These are phyloP conservation scores for Myathropa florea DNA, from an alignment of 2,888 invertebrate species.

Conservation along the genomic window DNA sequence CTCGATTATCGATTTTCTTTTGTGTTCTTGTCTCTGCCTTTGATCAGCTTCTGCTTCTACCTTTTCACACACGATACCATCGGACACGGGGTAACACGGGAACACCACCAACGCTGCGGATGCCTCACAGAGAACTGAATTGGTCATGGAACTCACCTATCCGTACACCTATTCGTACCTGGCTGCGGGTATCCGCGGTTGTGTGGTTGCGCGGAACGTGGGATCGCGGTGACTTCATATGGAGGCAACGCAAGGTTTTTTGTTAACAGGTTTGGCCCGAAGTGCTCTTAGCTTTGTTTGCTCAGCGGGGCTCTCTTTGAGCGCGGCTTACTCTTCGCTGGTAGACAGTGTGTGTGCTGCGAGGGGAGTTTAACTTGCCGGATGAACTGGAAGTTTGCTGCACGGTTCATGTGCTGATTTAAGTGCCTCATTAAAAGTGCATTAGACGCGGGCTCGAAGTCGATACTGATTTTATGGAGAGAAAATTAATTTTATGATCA, in stretches of 20 bases:
- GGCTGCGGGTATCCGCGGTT: conserved; percentile 1
- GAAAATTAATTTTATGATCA: neutral
- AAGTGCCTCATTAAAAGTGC: neutral
- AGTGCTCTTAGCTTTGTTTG: neutral
- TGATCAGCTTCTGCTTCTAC: neutral
- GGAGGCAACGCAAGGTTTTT: conserved; percentile 30
- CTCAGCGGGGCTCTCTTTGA: neutral
- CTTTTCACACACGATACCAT: neutral
- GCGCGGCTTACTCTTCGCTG: conserved; percentile 3
- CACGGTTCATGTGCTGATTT: neutral
- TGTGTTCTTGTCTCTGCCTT: conserved; percentile 18
- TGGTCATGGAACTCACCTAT: conserved; percentile 44
- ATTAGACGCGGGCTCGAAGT: neutral
- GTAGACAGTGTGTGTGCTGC: neutral
- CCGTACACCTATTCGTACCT: conserved; percentile 21
- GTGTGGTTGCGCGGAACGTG: conserved; percentile 50
- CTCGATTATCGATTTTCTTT: conserved; percentile 36
- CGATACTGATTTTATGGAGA: neutral
- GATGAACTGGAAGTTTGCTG: neutral
- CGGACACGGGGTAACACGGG: conserved; percentile 9
- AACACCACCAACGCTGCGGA: conserved; percentile 48
- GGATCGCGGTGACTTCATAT: conserved; percentile 59
- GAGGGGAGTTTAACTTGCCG: conserved; percentile 5
- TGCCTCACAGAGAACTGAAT: conserved; percentile 58
- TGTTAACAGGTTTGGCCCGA: neutral